These are phyloP conservation scores for Kryphioiulus occultus DNA, from an alignment of 2,888 invertebrate species.

Conservation along the genomic window DNA sequence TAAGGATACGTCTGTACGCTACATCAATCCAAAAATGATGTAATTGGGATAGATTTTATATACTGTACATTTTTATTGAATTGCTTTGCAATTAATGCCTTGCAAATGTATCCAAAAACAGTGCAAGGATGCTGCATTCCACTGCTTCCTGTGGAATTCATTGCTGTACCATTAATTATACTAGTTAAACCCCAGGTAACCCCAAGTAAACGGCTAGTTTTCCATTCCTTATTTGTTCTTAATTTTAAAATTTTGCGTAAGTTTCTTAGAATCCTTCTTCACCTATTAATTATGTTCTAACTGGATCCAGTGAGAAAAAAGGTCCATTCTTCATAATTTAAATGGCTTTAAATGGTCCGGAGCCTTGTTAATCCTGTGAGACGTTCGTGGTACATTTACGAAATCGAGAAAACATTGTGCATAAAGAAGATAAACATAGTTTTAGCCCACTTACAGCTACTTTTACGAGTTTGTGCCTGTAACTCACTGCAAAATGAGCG, in stretches of 20 bases:
- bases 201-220: too few species aligned
- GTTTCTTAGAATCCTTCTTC: not conserved
- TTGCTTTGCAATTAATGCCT: too few species aligned
- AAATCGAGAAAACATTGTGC: constrained; percentile 19
- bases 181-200: too few species aligned
- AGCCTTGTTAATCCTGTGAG: not conserved
- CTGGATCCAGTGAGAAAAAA: not conserved
- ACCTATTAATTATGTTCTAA: not conserved
- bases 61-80: too few species aligned
- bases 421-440: constrained; percentile 29
- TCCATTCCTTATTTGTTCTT: not conserved
- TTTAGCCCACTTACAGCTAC: constrained; percentile 20
- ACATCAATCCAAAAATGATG: too few species aligned
- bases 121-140: too few species aligned
- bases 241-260: not conserved
- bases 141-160: too few species aligned
- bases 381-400: not conserved
- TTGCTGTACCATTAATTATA: too few species aligned
- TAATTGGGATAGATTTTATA: too few species aligned
- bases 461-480: constrained; percentile 29
- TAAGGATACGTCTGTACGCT: not conserved
- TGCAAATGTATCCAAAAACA: too few species aligned
- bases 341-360: constrained; percentile 25
- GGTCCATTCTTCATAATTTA: not conserved
- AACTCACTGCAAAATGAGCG: constrained; percentile 36